Evolutionary conservation across 1,140 invertebrate genomes (phyloP), one percentile per base, ranked within the genome.

Genomic region (Brachionus sp.): DNA sequence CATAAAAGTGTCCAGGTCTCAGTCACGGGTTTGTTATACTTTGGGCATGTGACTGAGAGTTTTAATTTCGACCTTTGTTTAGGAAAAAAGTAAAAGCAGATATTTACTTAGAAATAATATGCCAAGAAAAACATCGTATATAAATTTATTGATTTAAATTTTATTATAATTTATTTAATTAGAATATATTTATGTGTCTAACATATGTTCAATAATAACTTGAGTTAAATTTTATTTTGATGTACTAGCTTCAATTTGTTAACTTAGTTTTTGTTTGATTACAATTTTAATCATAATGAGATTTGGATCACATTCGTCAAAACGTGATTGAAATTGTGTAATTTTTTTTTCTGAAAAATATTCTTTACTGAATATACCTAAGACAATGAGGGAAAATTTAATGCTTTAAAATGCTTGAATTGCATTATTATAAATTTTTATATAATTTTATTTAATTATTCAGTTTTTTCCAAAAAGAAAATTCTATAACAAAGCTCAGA

Each of bases 221-320:
- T 57, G n/a, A 57, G 50, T 7, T 23, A 23, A 57, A 57, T 19
- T 10, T 57, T 19, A 9, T 16, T 57, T 25, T 57, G 50, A 16
- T 57, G 9, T 19, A 6, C 50, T 19, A 57, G 50, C 50, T 57
- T 57, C 50, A 6, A 57, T 23, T 66, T 66, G 64, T 66, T 66
- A 66, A 66, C 33, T 66, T 66, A 66, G 64, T 33, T 66, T 66
- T 25, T 66, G 5, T 12, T 66, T 35, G 12, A 29, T 23, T 33
- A 5, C 10, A 16, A 33, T 66, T 66, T 33, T 66, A 66, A 33
- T 66, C 25, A 66, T 66, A 35, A 66, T 66, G 13, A 66, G 13
- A 33, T 33, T 37, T 66, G 33, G n/a, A n/a, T 66, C 64, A 66
- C 64, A 66, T 66, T 66, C 33, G n/a, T 37, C 64, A 66, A 66